Evolutionary conservation across 2,888 invertebrate genomes (phyloP), one percentile per base, ranked within the genome.

Genomic region (Rhorus exstirpatorius): DNA sequence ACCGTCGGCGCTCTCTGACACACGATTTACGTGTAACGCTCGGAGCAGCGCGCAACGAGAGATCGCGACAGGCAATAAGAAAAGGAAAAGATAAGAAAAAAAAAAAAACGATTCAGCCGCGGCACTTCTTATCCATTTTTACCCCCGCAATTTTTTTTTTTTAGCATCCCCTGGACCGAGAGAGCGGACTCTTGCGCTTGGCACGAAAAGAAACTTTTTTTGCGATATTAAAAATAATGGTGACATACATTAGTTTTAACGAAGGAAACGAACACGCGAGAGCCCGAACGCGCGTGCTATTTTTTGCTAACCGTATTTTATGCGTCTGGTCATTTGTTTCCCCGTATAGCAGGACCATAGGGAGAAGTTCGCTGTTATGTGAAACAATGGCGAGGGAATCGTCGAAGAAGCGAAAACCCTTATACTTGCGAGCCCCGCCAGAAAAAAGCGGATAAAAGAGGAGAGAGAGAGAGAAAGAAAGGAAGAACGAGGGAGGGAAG

Each of bases 241-340:
- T 89, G 91, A 90, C 91, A 91, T 91, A 90, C 89, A 90, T 91
- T 91, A 90, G 90, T 90, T 91, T 90, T 91, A 91, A 91, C 90
- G 91, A 91, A 91, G 89, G 86, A 87, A 85, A 85, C 46, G 78
- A 68, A n/a, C n/a, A 49, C 53, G 65, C 55, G 60, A 67, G 12
- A 67, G 61, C 51, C 24, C 19, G 61, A 31, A 70, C 65, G 71
- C 63, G 63, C 71, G 68, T 24, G 75, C 72, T 77, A 77, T 72
- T 84, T 90, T 90, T 90, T 89, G 86, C 86, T 79, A 87, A 68
- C 86, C 79, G 87, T 86, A 87, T n/a, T 89, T 89, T 89, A 89
- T 89, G 86, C 88, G 86, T 84, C 84, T 83, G 85, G 88, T 90
- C 89, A 90, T 90, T 90, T 90, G 90, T 90, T 90, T 90, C 84